phyloP scores from a whole-genome alignment of 1,140 invertebrate genomes.

The Teleopsis dalmanni region DNA sequence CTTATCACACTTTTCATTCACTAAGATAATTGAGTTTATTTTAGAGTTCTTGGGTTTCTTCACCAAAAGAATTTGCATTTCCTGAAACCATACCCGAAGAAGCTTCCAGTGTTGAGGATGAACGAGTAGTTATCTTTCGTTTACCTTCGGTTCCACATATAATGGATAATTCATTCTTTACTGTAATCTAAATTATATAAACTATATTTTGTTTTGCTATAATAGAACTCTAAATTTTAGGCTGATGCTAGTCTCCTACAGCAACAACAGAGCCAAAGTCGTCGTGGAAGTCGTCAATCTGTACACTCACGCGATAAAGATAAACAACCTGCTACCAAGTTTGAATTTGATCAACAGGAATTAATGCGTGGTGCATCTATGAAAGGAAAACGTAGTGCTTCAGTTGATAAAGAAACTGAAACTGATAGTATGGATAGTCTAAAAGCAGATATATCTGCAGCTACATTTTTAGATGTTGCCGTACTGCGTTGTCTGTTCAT shows the following conservation, averaged over 20 bases:
- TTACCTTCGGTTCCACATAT: conserved; percentile 37
- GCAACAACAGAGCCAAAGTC: conserved; percentile 46
- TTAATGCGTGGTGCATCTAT: conserved; percentile 33
- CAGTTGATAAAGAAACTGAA: conserved; percentile 49
- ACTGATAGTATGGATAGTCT: conserved; percentile 38
- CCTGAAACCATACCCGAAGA: conserved; percentile 89
- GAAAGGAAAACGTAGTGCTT: conserved; percentile 52
- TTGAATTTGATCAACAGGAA: conserved; percentile 42
- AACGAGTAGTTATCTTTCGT: conserved; percentile 65
- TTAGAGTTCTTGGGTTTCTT: conserved; percentile 65
- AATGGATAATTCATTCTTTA: conserved; percentile 53
- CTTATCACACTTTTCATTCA: neutral
- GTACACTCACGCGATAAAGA: conserved; percentile 39
- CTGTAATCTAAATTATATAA: conserved; percentile 45
- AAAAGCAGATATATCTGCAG: conserved; percentile 63
- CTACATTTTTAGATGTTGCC: conserved; percentile 93
- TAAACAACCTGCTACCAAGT: conserved; percentile 38
- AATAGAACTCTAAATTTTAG: conserved; percentile 15
- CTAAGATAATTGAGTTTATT: neutral
- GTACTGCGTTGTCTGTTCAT: conserved; percentile 94
- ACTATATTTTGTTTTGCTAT: too few species aligned
- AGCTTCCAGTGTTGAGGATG: conserved; percentile 82
- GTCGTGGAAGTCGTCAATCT: conserved; percentile 37
- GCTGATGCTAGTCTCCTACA: conserved; percentile 53
- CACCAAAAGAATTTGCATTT: conserved; percentile 77